Percentiles rank a stretch among this genome's conserved stretches.
These are phyloP conservation scores for Tachypleus tridentatus DNA, from an alignment of 1,140 invertebrate genomes.

Conservation along the genomic window DNA sequence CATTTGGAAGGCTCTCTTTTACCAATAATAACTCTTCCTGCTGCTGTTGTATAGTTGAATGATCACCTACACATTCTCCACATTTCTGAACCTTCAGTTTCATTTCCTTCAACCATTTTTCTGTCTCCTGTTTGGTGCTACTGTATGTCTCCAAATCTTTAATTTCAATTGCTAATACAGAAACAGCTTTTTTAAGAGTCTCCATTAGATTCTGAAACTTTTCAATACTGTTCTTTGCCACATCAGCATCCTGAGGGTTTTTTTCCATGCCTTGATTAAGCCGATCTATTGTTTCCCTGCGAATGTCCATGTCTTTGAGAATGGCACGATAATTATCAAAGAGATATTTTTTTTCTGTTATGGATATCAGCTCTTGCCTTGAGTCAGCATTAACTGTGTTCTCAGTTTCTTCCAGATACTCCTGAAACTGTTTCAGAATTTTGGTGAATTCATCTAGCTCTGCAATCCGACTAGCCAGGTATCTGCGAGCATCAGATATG, in stretches of 20 bases:
- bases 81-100: slow-evolving; percentile 72
- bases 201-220: slow-evolving; percentile 55
- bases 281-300: slow-evolving; percentile 56
- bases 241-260: slow-evolving; percentile 2
- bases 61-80: slow-evolving; percentile 68
- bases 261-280: slow-evolving; percentile 29
- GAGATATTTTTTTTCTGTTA: slow-evolving; percentile 21
- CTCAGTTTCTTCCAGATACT: slow-evolving; percentile 71
- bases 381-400: slow-evolving; percentile 53
- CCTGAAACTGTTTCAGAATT: slow-evolving; percentile 24
- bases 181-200: slow-evolving; percentile 26
- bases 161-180: slow-evolving; percentile 58
- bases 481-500: slow-evolving; percentile 60
- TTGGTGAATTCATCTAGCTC: slow-evolving; percentile 76
- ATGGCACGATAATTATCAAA: slow-evolving; percentile 19
- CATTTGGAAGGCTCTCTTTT: slow-evolving; percentile 49
- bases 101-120: slow-evolving; percentile 74
- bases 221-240: slow-evolving; percentile 33
- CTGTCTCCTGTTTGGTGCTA: slow-evolving; percentile 60
- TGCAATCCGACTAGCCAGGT: slow-evolving; percentile 51
- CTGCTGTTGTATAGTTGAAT: slow-evolving; percentile 57
- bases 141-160: slow-evolving; percentile 77
- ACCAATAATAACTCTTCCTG: slow-evolving; percentile 57
- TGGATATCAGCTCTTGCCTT: slow-evolving; percentile 16
- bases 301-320: slow-evolving; percentile 34